These are phyloP conservation scores for Metellina segmentata DNA, from an alignment of 2,888 invertebrate species.

Conservation along the genomic window DNA sequence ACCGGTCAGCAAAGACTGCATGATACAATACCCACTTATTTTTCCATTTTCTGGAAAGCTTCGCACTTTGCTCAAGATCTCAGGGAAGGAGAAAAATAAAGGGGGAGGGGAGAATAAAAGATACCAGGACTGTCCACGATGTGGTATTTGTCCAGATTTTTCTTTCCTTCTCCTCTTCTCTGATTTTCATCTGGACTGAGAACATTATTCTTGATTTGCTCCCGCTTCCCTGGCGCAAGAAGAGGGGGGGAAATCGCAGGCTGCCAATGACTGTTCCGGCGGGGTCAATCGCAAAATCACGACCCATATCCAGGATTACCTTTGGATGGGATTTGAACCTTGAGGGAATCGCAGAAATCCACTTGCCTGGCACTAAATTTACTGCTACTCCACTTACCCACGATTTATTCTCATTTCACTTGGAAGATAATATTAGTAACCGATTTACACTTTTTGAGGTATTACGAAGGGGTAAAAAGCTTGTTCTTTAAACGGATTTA, in stretches of 20 bases:
- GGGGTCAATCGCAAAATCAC: conserved; percentile 65
- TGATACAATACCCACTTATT: conserved; percentile 72
- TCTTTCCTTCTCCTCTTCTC: conserved; percentile 37
- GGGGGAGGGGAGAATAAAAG: conserved; percentile 47
- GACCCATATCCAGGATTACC: conserved; percentile 54
- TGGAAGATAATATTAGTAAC: background rate
- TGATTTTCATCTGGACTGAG: conserved; percentile 67
- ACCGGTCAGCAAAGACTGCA: conserved; percentile 60
- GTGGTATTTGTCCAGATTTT: conserved; percentile 65
- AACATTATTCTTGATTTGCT: conserved; percentile 74
- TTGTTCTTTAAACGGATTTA: no score
- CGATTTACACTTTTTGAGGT: no score
- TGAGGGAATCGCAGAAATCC: conserved; percentile 43
- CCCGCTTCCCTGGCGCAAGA: conserved; percentile 27
- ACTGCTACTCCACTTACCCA: conserved; percentile 14
- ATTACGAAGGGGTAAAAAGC: no score
- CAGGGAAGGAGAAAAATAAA: conserved; percentile 28
- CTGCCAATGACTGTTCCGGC: conserved; percentile 54
- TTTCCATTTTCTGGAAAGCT: conserved; percentile 74
- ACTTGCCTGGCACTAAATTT: conserved; percentile 39
- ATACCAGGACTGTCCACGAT: conserved; percentile 53
- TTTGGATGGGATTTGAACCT: conserved; percentile 15
- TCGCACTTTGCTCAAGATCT: conserved; percentile 64
- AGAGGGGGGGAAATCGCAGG: conserved; percentile 10
- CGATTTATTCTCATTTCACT: conserved; percentile 34